Evolutionary conservation across 2,113 vertebrate species (phyloP), one percentile per base, ranked within the genome.

Genomic region (Pelecanoides urinatrix): DNA sequence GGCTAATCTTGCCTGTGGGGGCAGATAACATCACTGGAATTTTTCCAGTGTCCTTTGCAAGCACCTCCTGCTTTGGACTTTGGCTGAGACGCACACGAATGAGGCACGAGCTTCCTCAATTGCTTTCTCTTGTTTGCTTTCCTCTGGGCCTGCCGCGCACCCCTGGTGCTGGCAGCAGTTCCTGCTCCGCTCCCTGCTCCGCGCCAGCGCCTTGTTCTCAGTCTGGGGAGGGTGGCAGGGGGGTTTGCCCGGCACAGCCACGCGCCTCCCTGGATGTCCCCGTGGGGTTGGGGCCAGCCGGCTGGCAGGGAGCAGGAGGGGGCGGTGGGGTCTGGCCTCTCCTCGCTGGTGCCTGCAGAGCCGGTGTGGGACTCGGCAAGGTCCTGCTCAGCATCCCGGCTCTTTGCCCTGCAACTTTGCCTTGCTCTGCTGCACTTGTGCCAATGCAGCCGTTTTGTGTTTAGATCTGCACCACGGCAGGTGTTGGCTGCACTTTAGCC

Each of bases 1-100:
- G 68, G 88, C 56, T 95, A 87, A 91, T 95, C 86, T 91, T 77
- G 86, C 73, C 77, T 87, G 80, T 90, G 84, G 80, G 83, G 89
- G 53, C 83, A 94, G 97, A 96, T 95, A 97, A 95, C 68, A 97
- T 96, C 96, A 21, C 84, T 96, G 97, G 95, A 95, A 87, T 94
- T 92, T 89, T 97, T 97, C 88, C 95, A 89, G 45, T 90, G 94
- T 92, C 94, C 95, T 97, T 95, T 95, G 86, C 86, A 82, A 95
- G 91, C 10, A 2, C 83, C 94, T 87, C 76, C 73, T 84, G 72
- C 73, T 87, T 93, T 95, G 88, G 92, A 96, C 95, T 93, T 94
- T 90, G 93, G 80, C 88, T 96, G 92, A 85, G 86, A 55, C 13
- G 0, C 80, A 78, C 58, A 89, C 11, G 3, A 79, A 85, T 42